Evolutionary conservation across 2,113 vertebrate species (phyloP).

Genomic region (Solenodon paradoxus): DNA sequence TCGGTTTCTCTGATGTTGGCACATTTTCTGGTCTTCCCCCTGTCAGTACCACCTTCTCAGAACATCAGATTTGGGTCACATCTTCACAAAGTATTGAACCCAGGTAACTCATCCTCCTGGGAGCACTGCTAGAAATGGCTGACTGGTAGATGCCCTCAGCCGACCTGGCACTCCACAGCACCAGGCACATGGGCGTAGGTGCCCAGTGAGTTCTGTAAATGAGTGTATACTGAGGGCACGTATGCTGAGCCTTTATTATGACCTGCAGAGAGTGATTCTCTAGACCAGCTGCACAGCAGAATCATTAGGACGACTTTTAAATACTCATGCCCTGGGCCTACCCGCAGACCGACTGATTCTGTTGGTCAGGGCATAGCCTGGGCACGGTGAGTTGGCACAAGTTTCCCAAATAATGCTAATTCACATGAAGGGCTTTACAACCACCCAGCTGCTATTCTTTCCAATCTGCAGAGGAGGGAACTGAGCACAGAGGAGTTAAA

Average conservation of each 20-base stretch:
- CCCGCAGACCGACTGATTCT: background rate
- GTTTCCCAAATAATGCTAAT: background rate
- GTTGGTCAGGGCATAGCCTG: background rate
- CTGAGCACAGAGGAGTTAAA: background rate
- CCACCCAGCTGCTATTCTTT: background rate
- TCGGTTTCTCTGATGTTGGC: background rate
- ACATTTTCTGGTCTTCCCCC: background rate
- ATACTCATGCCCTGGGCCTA: background rate
- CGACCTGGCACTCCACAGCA: background rate
- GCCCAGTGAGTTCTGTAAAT: background rate
- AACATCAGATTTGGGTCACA: background rate
- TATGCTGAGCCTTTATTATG: background rate
- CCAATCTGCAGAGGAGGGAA: background rate
- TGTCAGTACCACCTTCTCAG: background rate
- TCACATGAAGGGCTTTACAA: background rate
- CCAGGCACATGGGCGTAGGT: background rate
- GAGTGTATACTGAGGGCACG: accelerated
- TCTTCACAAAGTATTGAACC: background rate
- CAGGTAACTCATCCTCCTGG: background rate
- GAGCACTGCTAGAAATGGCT: background rate
- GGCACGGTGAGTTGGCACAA: background rate
- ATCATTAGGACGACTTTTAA: background rate
- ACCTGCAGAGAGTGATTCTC: accelerated
- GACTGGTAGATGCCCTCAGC: background rate
- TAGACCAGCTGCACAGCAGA: background rate